Evolutionary conservation across 2,888 invertebrate genomes (phyloP), one percentile per base, ranked within the genome.

Genomic region (Trissolcus japonicus): DNA sequence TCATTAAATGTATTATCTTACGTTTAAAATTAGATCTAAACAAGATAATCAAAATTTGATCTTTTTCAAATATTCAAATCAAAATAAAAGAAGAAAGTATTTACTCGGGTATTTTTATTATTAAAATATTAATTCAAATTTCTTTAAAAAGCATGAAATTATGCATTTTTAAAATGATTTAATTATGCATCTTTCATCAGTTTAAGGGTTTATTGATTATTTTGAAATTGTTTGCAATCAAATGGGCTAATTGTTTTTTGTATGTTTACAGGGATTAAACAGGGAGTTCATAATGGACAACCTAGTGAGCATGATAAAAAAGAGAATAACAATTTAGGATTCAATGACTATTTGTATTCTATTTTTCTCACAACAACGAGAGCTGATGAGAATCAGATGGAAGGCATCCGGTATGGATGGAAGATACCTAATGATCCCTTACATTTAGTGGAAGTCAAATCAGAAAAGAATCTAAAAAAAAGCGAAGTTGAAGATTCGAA

Each of bases 301-400:
- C 16, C 46, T 14, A 46, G 2, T 41, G 85, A 83, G 53, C 83
- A 81, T 50, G 55, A 35, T 6, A 85, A 83, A 50, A 83, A 80
- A 48, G 86, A 88, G 69, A 88, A 88, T 78, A 88, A 88, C 72
- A 88, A 88, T 82, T 87, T 83, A 16, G 81, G n/a, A 46, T 46
- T 46, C 46, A 46, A n/a, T 11, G 35, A 35, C 11, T 11, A 35
- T 35, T 11, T 35, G 11, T 35, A 35, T 11, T 35, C 35, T 7
- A 35, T 35, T 35, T 35, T 35, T 11, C 35, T 35, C 9, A 9
- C 35, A 11, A 11, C 35, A 35, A 35, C 6, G 35, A 35, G 35
- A 35, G 35, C 35, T 35, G 11, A 0, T 7, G 35, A 35, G 11
- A 35, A 35, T 7, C 35, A 35, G 35, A 11, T 11, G 11, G 35